phyloP scores from a whole-genome alignment of 2,888 invertebrate genomes.

The Hipparchia semele region DNA sequence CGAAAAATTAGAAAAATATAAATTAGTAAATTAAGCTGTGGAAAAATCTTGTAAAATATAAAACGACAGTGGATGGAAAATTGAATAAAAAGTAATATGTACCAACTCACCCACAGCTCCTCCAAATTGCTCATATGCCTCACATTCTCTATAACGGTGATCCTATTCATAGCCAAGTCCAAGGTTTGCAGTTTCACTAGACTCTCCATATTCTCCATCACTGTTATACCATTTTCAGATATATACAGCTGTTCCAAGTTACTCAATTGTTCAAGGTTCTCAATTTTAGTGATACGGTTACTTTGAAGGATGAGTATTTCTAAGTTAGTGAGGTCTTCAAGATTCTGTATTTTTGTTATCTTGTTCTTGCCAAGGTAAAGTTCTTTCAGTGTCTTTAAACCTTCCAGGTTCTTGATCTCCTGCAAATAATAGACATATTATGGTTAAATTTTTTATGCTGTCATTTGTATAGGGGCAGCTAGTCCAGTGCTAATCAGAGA shows the following conservation, averaged over 20 bases:
- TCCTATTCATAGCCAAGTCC: slow-evolving; percentile 95
- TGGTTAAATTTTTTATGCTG: neutral
- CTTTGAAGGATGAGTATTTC: slow-evolving; percentile 94
- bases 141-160: slow-evolving; percentile 91
- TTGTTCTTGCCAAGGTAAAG: slow-evolving; percentile 98
- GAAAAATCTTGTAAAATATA: too few species aligned
- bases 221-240: slow-evolving; percentile 95
- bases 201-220: slow-evolving; percentile 89
- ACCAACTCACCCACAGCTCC: slow-evolving; percentile 94
- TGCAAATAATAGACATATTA: slow-evolving; percentile 58
- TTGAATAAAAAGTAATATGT: neutral
- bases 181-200: slow-evolving; percentile 91
- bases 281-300: slow-evolving; percentile 94
- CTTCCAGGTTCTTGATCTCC: slow-evolving; percentile 94
- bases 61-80: too few species aligned
- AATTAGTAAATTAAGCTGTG: too few species aligned
- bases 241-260: slow-evolving; percentile 94
- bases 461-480: too few species aligned
- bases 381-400: slow-evolving; percentile 88
- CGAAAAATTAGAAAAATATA: too few species aligned
- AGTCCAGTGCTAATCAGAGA: too few species aligned
- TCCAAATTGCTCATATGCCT: slow-evolving; percentile 89
- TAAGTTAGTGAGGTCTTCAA: slow-evolving; percentile 88
- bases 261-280: slow-evolving; percentile 89
- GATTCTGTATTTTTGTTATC: slow-evolving; percentile 92